phyloP scores from a whole-genome alignment of 64 coral and sea anemone species.

The Platygyra sinensis region DNA sequence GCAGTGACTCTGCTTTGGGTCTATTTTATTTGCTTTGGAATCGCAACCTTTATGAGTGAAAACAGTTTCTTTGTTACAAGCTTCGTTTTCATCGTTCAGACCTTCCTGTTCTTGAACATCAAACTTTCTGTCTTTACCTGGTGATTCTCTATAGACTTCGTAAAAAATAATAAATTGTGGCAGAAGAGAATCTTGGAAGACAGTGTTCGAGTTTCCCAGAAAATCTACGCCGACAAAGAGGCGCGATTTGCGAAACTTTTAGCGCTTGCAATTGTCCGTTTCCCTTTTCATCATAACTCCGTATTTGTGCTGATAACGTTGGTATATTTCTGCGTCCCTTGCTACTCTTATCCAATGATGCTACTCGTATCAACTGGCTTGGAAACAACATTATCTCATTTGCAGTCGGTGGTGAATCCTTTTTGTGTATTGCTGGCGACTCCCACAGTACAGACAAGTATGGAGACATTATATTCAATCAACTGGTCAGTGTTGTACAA shows the following conservation, averaged over 20 bases:
- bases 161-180: neutral
- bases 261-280: neutral
- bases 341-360: neutral
- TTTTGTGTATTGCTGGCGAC: constrained; percentile 6
- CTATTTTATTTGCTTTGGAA: constrained; percentile 25
- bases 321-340: constrained; percentile 4
- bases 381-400: neutral
- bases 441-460: neutral
- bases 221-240: neutral
- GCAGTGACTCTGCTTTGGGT: neutral
- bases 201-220: neutral
- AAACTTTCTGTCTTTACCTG: neutral
- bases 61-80: neutral
- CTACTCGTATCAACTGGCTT: neutral
- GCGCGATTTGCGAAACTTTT: neutral
- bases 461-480: neutral
- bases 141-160: neutral
- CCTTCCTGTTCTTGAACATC: neutral
- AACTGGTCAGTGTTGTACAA: neutral
- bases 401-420: neutral
- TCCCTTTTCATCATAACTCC: neutral
- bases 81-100: neutral
- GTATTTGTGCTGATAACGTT: neutral
- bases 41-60: neutral
- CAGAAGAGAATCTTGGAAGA: neutral